Conservation (phyloP, 2,797 vertebrate genomes). For the Mormyrops attenuatus region DNA sequence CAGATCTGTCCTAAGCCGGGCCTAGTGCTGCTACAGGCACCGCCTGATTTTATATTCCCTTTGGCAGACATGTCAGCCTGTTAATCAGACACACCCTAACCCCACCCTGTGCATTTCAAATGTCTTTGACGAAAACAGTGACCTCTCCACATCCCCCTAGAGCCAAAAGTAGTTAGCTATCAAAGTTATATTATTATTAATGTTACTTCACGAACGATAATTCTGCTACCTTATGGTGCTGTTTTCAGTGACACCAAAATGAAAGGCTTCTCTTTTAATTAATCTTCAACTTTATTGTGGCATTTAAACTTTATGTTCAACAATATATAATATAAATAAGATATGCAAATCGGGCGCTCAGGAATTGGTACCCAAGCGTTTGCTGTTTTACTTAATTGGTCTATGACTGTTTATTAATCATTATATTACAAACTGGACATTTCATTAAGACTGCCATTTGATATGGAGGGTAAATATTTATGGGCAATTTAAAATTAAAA, state of each 20-base stretch:
- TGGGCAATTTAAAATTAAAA: background rate
- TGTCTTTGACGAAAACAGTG: background rate
- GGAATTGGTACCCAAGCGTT: background rate
- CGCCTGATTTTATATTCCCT: background rate
- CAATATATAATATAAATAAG: constrained; percentile 1
- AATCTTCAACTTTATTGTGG: background rate
- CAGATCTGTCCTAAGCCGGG: background rate
- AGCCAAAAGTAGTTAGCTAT: background rate
- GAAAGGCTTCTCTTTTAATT: background rate
- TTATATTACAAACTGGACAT: constrained; percentile 17
- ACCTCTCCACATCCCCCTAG: background rate
- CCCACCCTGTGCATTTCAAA: background rate
- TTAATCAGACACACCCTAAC: background rate
- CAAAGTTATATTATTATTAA: background rate
- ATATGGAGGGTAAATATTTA: constrained; percentile 17
- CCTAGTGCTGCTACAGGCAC: background rate
- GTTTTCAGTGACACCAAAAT: background rate
- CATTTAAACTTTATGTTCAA: constrained; percentile 20
- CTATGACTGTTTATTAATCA: constrained; percentile 19
- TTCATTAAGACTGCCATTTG: constrained; percentile 14
- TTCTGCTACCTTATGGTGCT: background rate
- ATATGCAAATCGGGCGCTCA: constrained; percentile 10
- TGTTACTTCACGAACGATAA: background rate
- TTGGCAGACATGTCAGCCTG: background rate
- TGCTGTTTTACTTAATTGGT: constrained; percentile 21